phyloP scores from a whole-genome alignment of 2,888 invertebrate genomes.

The Sarcophaga variegata region DNA sequence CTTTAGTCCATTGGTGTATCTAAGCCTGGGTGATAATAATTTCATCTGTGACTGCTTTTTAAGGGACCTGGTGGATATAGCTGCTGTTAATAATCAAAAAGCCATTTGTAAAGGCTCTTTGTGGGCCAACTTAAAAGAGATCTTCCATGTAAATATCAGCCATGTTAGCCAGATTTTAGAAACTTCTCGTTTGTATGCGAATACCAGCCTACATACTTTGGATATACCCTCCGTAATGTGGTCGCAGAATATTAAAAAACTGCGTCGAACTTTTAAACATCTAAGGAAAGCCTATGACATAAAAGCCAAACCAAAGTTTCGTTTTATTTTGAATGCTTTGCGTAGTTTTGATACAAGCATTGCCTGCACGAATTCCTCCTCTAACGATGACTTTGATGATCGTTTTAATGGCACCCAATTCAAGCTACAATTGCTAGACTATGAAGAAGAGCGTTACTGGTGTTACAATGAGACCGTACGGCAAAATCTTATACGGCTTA shows the following conservation, averaged over 20 bases:
- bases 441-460: constrained; percentile 78
- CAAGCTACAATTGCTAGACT: constrained; percentile 80
- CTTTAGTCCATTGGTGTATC: constrained; percentile 81
- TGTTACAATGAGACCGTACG: constrained; percentile 80
- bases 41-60: constrained; percentile 85
- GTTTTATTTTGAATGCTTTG: constrained; percentile 59
- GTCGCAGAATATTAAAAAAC: constrained; percentile 20
- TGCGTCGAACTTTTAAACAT: background rate
- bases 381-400: constrained; percentile 61
- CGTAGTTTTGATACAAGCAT: background rate
- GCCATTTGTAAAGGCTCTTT: constrained; percentile 71
- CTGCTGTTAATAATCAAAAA: constrained; percentile 76
- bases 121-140: background rate
- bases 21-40: constrained; percentile 84
- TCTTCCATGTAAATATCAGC: background rate
- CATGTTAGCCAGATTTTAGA: constrained; percentile 4
- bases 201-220: constrained; percentile 1
- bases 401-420: constrained; percentile 69
- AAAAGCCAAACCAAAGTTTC: constrained; percentile 63
- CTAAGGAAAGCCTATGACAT: background rate
- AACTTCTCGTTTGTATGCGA: background rate
- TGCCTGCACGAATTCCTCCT: background rate
- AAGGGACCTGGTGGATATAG: constrained; percentile 83
- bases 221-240: constrained; percentile 33
- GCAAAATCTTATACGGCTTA: constrained; percentile 73